phyloP scores from a whole-genome alignment of 2,888 invertebrate species.

The Ypsolopha sequella region DNA sequence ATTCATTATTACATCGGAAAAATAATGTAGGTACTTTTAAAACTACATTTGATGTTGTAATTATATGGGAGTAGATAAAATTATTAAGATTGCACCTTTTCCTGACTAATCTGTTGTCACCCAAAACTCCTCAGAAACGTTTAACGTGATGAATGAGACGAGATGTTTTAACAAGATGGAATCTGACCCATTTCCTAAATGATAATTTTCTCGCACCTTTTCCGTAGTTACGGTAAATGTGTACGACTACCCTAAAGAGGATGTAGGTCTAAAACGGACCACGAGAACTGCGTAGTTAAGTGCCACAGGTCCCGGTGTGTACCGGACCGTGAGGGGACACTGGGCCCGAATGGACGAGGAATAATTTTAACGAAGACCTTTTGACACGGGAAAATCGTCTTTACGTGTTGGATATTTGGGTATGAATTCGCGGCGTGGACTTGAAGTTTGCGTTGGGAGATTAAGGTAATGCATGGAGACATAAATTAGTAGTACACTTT shows the following conservation, averaged over 20 bases:
- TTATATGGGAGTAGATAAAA: too few species aligned
- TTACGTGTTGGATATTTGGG: not conserved
- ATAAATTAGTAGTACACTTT: constrained; percentile 64
- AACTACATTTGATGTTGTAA: too few species aligned
- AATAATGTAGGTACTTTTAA: too few species aligned
- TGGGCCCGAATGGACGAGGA: constrained; percentile 36
- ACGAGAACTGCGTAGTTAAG: constrained; percentile 50
- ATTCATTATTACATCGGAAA: too few species aligned
- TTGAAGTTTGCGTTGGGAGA: constrained; percentile 30
- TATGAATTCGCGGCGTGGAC: too few species aligned
- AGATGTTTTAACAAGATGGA: too few species aligned
- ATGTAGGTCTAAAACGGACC: constrained; percentile 46
- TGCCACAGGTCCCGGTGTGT: constrained; percentile 46
- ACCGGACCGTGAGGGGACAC: constrained; percentile 52
- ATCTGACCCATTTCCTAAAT: too few species aligned
- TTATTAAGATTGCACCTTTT: too few species aligned
- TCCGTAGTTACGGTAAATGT: constrained; percentile 12
- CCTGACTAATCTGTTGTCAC: too few species aligned
- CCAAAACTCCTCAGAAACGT: too few species aligned
- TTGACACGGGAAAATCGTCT: not conserved
- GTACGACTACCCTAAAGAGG: constrained; percentile 29
- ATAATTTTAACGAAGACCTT: constrained; percentile 32
- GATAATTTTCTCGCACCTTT: not conserved
- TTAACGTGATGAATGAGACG: too few species aligned
- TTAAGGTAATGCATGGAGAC: constrained; percentile 51